Evolutionary conservation across 2,888 invertebrate species (phyloP).

Genomic region (Diaperis boleti): DNA sequence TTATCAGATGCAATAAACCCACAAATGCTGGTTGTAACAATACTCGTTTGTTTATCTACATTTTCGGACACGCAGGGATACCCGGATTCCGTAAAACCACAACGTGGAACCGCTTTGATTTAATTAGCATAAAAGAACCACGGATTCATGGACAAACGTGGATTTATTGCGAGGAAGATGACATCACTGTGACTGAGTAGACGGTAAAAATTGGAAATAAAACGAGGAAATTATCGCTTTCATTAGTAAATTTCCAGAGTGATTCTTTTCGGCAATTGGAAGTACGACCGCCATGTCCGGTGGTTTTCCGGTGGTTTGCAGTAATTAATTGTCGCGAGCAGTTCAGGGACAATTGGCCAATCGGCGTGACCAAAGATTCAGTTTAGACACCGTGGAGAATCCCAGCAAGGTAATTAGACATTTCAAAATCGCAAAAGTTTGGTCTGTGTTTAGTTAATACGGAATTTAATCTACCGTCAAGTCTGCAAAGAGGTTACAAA

Average conservation of each 20-base stretch:
- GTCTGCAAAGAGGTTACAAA: no score
- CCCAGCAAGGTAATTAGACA: neutral
- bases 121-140: conserved; percentile 16
- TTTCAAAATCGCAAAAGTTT: no score
- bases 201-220: conserved; percentile 21
- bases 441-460: no score
- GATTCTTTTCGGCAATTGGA: conserved; percentile 11
- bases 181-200: no score
- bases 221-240: conserved; percentile 4
- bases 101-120: conserved; percentile 2
- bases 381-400: no score
- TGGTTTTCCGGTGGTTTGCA: conserved; percentile 14
- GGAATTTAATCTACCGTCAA: no score
- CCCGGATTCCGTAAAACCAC: conserved; percentile 1
- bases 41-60: no score
- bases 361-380: neutral
- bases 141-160: conserved; percentile 8
- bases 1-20: conserved; percentile 3
- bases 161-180: conserved; percentile 6
- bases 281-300: neutral
- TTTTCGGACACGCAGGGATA: no score
- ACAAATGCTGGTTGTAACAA: no score
- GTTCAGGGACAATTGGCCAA: conserved; percentile 12
- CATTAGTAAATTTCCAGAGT: conserved; percentile 14
- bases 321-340: conserved; percentile 2